These are phyloP conservation scores for Elephantulus edwardii DNA, from an alignment of 2,113 vertebrate species.

Conservation along the genomic window DNA sequence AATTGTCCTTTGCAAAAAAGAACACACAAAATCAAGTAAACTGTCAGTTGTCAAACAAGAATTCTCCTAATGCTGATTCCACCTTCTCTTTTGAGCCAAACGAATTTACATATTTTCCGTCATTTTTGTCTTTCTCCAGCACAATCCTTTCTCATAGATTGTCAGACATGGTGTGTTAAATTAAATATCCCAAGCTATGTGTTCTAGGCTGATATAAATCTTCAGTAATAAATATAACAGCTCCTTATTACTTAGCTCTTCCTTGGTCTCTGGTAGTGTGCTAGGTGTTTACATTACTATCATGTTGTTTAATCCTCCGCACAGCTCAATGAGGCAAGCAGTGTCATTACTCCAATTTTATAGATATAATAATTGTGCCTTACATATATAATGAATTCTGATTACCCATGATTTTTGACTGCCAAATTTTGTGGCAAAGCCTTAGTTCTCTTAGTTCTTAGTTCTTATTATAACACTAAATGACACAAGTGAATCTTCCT, in stretches of 20 bases:
- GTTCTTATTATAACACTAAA: not conserved
- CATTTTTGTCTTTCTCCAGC: not conserved
- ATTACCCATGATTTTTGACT: not conserved
- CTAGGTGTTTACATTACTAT: not conserved
- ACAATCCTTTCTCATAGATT: not conserved
- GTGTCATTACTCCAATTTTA: not conserved
- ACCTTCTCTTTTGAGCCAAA: not conserved
- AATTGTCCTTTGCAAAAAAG: not conserved
- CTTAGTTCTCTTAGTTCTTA: not conserved
- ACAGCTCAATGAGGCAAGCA: not conserved
- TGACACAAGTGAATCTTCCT: not conserved
- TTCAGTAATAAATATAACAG: not conserved
- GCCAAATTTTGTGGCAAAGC: not conserved
- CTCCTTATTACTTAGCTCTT: not conserved
- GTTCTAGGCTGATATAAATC: not conserved
- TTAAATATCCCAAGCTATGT: not conserved
- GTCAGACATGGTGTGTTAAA: not conserved
- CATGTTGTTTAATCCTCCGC: not conserved
- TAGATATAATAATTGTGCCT: not conserved
- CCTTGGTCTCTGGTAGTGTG: not conserved
- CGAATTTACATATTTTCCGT: not conserved
- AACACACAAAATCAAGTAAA: not conserved
- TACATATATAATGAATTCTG: not conserved
- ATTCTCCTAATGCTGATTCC: not conserved
- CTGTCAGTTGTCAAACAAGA: not conserved